phyloP scores from a whole-genome alignment of 1,140 invertebrate species.

The Anastrepha ludens region DNA sequence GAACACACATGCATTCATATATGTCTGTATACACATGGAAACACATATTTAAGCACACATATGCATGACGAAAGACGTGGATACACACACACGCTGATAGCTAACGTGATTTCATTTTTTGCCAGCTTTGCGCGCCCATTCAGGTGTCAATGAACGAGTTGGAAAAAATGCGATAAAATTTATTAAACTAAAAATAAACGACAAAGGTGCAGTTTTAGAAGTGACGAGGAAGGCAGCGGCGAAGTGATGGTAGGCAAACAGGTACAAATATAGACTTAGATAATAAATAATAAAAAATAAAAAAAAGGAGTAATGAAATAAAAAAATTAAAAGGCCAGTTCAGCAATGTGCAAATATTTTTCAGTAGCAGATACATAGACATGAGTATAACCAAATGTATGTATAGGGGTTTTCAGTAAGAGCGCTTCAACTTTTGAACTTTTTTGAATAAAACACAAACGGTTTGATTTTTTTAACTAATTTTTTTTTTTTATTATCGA shows the following conservation, averaged over 20 bases:
- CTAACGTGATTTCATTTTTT: not conserved
- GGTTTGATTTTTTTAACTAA: no score
- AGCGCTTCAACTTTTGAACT: no score
- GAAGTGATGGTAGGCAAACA: not conserved
- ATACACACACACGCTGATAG: not conserved
- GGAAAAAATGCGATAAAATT: constrained; percentile 35
- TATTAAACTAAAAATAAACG: constrained; percentile 30
- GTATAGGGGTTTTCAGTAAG: no score
- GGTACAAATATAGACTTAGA: not conserved
- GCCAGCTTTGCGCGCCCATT: not conserved
- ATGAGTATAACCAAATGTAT: not conserved
- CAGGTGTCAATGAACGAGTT: constrained; percentile 36
- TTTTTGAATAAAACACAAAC: no score
- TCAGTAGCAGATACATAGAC: not conserved
- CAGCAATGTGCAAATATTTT: not conserved
- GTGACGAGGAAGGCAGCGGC: not conserved
- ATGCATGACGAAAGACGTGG: not conserved
- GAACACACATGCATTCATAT: not conserved
- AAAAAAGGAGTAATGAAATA: not conserved
- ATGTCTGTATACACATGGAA: not conserved
- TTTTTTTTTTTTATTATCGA: no score
- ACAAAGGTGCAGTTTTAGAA: not conserved
- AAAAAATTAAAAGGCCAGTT: not conserved
- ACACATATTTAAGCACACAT: no score
- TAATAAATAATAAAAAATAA: constrained; percentile 6